Conservation (phyloP, 35 echinoderm and acorn worm species). For the Nesometra sesokonis region DNA sequence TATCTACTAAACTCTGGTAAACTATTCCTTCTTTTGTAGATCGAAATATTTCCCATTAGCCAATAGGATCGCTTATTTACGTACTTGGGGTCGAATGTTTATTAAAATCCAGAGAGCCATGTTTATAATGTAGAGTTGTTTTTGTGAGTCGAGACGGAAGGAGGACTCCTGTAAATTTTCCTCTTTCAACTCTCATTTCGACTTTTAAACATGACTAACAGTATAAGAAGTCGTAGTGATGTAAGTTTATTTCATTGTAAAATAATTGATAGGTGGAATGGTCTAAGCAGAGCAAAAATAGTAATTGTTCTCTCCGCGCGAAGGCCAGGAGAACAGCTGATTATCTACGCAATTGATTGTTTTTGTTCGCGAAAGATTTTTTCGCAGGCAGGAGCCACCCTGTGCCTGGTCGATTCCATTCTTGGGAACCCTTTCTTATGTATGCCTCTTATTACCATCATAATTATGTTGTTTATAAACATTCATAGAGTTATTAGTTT, state of each 20-base stretch:
- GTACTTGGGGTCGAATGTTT: not conserved
- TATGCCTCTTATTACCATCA: too few species aligned
- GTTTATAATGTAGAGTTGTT: not conserved
- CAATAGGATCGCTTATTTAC: not conserved
- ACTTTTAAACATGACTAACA: not conserved
- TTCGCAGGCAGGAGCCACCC: not conserved
- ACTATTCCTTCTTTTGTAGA: not conserved
- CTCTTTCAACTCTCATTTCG: not conserved
- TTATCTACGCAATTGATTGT: not conserved
- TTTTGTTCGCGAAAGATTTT: not conserved
- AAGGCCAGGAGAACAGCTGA: not conserved
- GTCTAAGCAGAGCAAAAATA: not conserved
- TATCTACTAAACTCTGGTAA: not conserved
- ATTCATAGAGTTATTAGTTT: too few species aligned
- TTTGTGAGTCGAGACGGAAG: not conserved
- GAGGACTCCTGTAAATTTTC: not conserved
- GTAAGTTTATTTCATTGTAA: not conserved
- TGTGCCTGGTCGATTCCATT: not conserved
- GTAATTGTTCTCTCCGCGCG: not conserved
- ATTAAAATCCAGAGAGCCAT: not conserved
- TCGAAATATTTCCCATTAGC: not conserved
- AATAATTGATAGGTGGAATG: not conserved
- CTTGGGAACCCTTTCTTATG: too few species aligned
- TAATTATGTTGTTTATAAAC: too few species aligned
- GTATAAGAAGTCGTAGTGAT: not conserved